Evolutionary conservation across 2,113 vertebrate genomes (phyloP).

Genomic region (Girardinichthys multiradiatus): DNA sequence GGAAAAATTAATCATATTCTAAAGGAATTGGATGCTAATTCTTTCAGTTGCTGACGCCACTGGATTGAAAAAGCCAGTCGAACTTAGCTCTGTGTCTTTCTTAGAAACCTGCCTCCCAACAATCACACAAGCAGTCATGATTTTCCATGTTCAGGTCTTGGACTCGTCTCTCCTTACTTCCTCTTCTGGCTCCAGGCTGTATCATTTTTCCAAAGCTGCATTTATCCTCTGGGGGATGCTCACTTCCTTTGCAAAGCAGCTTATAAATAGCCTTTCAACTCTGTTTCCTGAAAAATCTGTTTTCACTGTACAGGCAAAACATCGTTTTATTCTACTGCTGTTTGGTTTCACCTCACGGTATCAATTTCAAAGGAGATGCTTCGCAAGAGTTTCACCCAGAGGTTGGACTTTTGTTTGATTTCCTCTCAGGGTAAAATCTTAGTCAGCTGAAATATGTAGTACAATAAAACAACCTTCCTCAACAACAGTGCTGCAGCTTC

Average conservation of each 20-base stretch:
- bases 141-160: constrained; percentile 77
- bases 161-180: constrained; percentile 70
- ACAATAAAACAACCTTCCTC: constrained; percentile 18
- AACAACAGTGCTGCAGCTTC: constrained; percentile 22
- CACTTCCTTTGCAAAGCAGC: constrained; percentile 79
- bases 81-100: constrained; percentile 9
- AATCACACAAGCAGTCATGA: constrained; percentile 51
- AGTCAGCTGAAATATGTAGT: constrained; percentile 63
- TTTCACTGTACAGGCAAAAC: constrained; percentile 78
- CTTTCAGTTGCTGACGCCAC: neutral
- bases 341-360: constrained; percentile 59
- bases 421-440: constrained; percentile 47
- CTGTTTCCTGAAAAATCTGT: constrained; percentile 70
- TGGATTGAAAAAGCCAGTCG: constrained; percentile 10
- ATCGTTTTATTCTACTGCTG: constrained; percentile 54
- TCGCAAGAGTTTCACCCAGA: constrained; percentile 36
- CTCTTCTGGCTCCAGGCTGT: constrained; percentile 78
- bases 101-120: constrained; percentile 18
- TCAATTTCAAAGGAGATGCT: constrained; percentile 66
- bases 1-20: neutral
- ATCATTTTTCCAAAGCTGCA: constrained; percentile 82
- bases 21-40: neutral
- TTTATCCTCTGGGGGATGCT: constrained; percentile 76
- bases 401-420: constrained; percentile 61
- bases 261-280: constrained; percentile 83